Evolutionary conservation across 2,113 vertebrate species (phyloP).

Genomic region (Gambusia holbrooki): DNA sequence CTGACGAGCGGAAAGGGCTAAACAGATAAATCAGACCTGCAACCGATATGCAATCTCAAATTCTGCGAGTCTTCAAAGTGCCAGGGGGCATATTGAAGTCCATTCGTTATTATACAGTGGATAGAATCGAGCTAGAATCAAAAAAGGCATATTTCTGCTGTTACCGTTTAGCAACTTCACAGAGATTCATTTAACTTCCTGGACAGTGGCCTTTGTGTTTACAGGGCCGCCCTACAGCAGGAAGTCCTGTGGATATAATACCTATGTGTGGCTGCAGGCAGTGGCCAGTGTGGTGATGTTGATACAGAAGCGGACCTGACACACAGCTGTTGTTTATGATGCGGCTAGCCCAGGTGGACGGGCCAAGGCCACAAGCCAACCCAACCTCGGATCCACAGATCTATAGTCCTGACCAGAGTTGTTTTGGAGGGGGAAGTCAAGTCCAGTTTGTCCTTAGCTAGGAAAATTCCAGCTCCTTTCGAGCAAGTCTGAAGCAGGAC

Average conservation of each 20-base stretch:
- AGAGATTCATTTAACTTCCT: constrained; percentile 52
- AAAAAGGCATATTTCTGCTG: neutral
- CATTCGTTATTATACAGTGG: constrained; percentile 33
- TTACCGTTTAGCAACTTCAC: constrained; percentile 21
- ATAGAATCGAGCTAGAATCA: constrained; percentile 22
- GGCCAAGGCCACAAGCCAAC: constrained; percentile 69
- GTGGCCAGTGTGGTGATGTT: constrained; percentile 74
- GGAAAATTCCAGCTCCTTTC: constrained; percentile 17
- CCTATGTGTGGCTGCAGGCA: constrained; percentile 63
- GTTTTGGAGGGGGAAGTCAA: constrained; percentile 36
- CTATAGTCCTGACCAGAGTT: constrained; percentile 73
- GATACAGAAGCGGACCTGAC: constrained; percentile 67
- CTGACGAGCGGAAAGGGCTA: constrained; percentile 31
- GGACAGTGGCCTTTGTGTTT: constrained; percentile 66
- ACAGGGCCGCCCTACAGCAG: constrained; percentile 49
- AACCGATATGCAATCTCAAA: constrained; percentile 56
- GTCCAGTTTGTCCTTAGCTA: constrained; percentile 23
- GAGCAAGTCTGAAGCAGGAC: constrained; percentile 6
- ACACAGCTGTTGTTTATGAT: constrained; percentile 80
- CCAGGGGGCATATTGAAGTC: constrained; percentile 5
- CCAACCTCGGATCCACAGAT: constrained; percentile 78
- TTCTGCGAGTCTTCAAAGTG: constrained; percentile 39
- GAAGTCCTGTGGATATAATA: constrained; percentile 73
- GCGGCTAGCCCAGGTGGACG: constrained; percentile 77
- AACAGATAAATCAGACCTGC: constrained; percentile 55